Evolutionary conservation across 1,140 invertebrate genomes (phyloP).

Genomic region (Brachionus rubens): DNA sequence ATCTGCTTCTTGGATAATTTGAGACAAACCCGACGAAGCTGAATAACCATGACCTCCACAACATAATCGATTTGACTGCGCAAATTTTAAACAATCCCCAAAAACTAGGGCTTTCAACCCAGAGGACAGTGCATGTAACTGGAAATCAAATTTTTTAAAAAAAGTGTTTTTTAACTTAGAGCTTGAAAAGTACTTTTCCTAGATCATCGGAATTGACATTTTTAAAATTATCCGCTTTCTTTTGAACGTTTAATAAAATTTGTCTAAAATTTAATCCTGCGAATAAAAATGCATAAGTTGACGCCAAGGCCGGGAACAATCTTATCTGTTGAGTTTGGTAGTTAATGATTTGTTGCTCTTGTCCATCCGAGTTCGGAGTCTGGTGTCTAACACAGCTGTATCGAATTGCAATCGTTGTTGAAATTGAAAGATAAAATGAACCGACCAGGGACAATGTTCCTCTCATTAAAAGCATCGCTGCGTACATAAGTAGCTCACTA

Average conservation of each 20-base stretch:
- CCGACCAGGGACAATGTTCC: constrained; percentile 65
- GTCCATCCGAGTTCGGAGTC: constrained; percentile 77
- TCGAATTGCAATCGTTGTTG: constrained; percentile 75
- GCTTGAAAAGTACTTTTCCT: constrained; percentile 56
- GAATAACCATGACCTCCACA: constrained; percentile 93
- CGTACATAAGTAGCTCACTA: constrained; percentile 82
- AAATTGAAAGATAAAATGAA: constrained; percentile 66
- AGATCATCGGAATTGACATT: constrained; percentile 51
- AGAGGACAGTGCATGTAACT: constrained; percentile 79
- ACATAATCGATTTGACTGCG: constrained; percentile 75
- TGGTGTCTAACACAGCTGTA: constrained; percentile 84
- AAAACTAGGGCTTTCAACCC: constrained; percentile 83
- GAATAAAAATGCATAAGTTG: constrained; percentile 72
- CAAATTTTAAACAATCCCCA: constrained; percentile 68
- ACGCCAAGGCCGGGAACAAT: constrained; percentile 75
- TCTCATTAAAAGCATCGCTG: constrained; percentile 88
- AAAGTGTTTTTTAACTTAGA: neutral
- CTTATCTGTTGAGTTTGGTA: constrained; percentile 89
- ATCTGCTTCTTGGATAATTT: constrained; percentile 74
- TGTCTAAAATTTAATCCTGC: constrained; percentile 67
- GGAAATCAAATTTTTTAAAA: constrained; percentile 48
- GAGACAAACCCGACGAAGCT: constrained; percentile 76
- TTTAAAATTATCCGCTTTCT: constrained; percentile 28
- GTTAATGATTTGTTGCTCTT: constrained; percentile 81
- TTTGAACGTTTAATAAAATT: neutral